Evolutionary conservation across 2,113 vertebrate species (phyloP).

Genomic region (Urocolius indicus): DNA sequence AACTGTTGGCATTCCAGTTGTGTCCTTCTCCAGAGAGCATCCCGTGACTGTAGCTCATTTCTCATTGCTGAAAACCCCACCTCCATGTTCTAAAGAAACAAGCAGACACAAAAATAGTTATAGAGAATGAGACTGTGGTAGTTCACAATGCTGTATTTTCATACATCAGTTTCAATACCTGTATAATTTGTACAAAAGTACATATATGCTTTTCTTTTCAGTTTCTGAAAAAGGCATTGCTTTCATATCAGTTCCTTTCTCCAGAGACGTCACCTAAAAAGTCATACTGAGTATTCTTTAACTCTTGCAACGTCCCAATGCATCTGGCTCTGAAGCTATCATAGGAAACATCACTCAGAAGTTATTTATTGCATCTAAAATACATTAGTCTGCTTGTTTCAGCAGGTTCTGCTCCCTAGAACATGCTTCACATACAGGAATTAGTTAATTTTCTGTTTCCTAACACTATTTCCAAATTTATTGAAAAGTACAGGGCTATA

Average conservation of each 20-base stretch:
- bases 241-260: neutral
- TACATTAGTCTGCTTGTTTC: neutral
- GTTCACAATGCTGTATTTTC: neutral
- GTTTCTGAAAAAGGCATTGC: neutral
- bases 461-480: neutral
- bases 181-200: neutral
- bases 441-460: neutral
- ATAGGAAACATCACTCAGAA: neutral
- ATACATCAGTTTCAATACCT: neutral
- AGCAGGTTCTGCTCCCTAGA: neutral
- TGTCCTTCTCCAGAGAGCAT: constrained; percentile 72
- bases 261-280: constrained; percentile 1
- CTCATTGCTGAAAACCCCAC: constrained; percentile 73
- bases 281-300: neutral
- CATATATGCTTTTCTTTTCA: neutral
- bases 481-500: neutral
- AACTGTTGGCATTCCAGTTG: constrained; percentile 75
- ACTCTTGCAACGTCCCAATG: neutral
- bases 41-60: constrained; percentile 75
- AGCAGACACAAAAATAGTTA: constrained; percentile 22
- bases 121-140: neutral
- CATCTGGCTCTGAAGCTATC: neutral
- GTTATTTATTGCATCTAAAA: neutral
- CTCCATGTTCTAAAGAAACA: constrained; percentile 76
- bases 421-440: neutral